phyloP scores from a whole-genome alignment of 2,797 vertebrate species.

The Catostomus latipinnis region DNA sequence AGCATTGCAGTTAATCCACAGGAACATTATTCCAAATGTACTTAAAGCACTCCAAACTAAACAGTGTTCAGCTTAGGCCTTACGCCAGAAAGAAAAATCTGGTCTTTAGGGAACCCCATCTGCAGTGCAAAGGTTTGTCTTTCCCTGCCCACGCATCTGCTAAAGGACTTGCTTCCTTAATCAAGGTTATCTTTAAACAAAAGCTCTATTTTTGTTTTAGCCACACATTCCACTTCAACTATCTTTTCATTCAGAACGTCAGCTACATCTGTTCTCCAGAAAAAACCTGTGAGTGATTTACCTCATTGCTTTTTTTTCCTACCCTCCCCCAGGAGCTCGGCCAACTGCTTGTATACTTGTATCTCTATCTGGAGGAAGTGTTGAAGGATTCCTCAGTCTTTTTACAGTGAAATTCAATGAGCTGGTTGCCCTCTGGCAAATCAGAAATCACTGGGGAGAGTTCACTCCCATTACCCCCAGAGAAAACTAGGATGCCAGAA shows the following conservation, averaged over 20 bases:
- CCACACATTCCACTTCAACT: conserved; percentile 69
- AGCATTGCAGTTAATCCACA: no score
- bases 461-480: neutral
- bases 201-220: conserved; percentile 69
- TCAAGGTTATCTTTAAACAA: conserved; percentile 73
- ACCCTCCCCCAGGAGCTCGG: conserved; percentile 33
- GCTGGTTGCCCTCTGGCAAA: neutral
- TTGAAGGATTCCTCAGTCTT: conserved; percentile 30
- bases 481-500: neutral
- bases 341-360: conserved; percentile 4
- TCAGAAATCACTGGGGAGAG: neutral
- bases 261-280: conserved; percentile 70
- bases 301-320: conserved; percentile 48
- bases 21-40: no score
- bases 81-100: neutral
- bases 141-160: conserved; percentile 64
- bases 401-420: conserved; percentile 2
- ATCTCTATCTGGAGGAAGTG: conserved; percentile 35
- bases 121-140: conserved; percentile 8
- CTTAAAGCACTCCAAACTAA: no score
- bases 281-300: conserved; percentile 68
- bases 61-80: neutral
- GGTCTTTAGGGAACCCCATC: neutral
- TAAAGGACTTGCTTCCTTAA: conserved; percentile 71
- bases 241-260: conserved; percentile 70